Evolutionary conservation across 2,797 vertebrate species (phyloP), one percentile per base, ranked within the genome.

Genomic region (Tapirus indicus): DNA sequence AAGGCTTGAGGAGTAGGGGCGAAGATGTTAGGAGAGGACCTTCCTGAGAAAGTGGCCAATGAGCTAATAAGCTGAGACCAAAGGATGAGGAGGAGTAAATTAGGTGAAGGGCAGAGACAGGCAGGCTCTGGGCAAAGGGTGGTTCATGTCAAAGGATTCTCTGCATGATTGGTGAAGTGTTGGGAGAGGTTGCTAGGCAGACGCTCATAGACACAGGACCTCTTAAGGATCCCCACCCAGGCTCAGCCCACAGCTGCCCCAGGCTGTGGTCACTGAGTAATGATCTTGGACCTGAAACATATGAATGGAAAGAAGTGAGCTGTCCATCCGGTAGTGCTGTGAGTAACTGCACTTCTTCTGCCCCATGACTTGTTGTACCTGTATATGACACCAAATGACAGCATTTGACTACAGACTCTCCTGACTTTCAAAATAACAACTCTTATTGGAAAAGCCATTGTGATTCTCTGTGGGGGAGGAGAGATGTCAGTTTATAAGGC

Each of bases 111-210:
- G 38, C 29, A 44, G 69, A 52, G 56, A 13, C 9, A 7, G 71
- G 71, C 86, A 75, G 56, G 86, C 62, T 27, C 41, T 10, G 6
- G 71, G 41, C 23, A 29, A 16, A 20, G 44, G 41, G 47, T 1
- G 14, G 77, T 27, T 4, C 3, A 0, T 16, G 23, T 35, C 49
- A 11, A 44, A 38, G 56, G 41, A 17, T 10, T 27, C 69, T 23
- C 3, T 5, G 2, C 9, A 41, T 4, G 2, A 9, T 75, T 58
- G 12, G 71, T 25, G 84, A 58, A 3, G 12, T 21, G 49, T 38
- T 6, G 38, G 44, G 64, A 68, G 27, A 16, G 25, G 58, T 47
- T 41, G 25, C 23, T 7, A 32, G 90, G 66, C 18, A 68, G 49
- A 27, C 18, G 5, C 47, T 47, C 21, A n/a, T 0, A 44, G 71